A percentile compares a stretch with the other conserved stretches of the same genome.
Evolutionary conservation across 2,888 invertebrate genomes (phyloP).

Genomic region (Carabus problematicus): DNA sequence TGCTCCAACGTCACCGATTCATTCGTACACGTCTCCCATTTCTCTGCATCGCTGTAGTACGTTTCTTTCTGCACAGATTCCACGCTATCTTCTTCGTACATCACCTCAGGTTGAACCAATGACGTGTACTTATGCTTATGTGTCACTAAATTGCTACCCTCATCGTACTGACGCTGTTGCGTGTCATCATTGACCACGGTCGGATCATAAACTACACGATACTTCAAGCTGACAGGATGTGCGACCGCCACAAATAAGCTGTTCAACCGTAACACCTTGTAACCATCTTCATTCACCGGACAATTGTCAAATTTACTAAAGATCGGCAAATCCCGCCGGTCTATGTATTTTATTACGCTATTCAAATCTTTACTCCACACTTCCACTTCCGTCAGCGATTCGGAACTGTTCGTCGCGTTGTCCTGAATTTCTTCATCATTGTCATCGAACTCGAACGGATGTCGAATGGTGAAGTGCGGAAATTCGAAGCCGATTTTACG

Average conservation of each 20-base stretch:
- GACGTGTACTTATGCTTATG: conserved; percentile 24
- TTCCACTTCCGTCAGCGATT: background rate
- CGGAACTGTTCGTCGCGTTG: background rate
- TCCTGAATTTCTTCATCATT: background rate
- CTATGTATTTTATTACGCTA: background rate
- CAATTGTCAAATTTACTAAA: background rate
- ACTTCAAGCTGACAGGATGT: conserved; percentile 3
- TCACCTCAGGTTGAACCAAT: conserved; percentile 17
- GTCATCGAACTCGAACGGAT: background rate
- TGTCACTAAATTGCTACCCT: conserved; percentile 8
- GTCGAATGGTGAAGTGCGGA: background rate
- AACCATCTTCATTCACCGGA: background rate
- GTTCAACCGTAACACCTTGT: conserved; percentile 15
- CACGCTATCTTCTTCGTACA: conserved; percentile 16
- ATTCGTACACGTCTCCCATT: background rate
- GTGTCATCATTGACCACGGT: background rate
- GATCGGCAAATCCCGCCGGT: background rate
- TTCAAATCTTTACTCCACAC: conserved; percentile 4
- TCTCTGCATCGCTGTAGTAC: background rate
- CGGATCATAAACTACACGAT: conserved; percentile 25
- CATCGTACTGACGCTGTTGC: background rate
- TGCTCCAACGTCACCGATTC: background rate
- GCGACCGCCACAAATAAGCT: conserved; percentile 25
- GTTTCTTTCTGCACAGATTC: conserved; percentile 10
- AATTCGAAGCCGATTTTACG: background rate